Evolutionary conservation across 2,888 invertebrate genomes (phyloP).

Genomic region (Dryadula phaetusa): DNA sequence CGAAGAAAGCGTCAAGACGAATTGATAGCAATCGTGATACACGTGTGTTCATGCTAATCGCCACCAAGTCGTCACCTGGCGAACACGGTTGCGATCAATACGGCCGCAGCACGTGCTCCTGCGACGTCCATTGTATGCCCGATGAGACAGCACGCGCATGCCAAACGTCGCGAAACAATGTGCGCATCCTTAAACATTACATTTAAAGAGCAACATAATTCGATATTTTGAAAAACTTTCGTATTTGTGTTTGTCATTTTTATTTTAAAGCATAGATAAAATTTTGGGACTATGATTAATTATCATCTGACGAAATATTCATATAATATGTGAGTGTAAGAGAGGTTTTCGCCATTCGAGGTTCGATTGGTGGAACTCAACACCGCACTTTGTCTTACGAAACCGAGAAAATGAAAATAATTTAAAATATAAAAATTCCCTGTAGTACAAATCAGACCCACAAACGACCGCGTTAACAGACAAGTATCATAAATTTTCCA

Average conservation of each 20-base stretch:
- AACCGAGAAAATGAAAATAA: too few relatives aligned
- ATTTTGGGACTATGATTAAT: neutral
- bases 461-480: too few relatives aligned
- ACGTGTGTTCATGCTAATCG: constrained; percentile 73
- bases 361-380: too few relatives aligned
- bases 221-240: constrained; percentile 1
- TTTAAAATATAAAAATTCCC: too few relatives aligned
- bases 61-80: constrained; percentile 69
- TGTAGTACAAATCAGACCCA: too few relatives aligned
- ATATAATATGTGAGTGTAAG: too few relatives aligned
- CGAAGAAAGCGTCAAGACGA: constrained; percentile 61
- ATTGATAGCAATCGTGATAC: constrained; percentile 73
- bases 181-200: constrained; percentile 73
- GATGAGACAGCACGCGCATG: constrained; percentile 72
- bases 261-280: neutral
- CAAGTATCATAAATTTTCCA: too few relatives aligned
- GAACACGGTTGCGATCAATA: constrained; percentile 68
- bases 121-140: constrained; percentile 76
- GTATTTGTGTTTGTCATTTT: neutral
- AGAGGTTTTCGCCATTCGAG: too few relatives aligned
- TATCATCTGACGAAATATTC: too few relatives aligned
- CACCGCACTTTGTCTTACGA: too few relatives aligned
- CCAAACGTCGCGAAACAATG: constrained; percentile 76
- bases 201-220: constrained; percentile 54
- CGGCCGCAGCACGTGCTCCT: constrained; percentile 78